Conservation (phyloP, 2,888 invertebrate species). For the Parthenolecanium corni region DNA sequence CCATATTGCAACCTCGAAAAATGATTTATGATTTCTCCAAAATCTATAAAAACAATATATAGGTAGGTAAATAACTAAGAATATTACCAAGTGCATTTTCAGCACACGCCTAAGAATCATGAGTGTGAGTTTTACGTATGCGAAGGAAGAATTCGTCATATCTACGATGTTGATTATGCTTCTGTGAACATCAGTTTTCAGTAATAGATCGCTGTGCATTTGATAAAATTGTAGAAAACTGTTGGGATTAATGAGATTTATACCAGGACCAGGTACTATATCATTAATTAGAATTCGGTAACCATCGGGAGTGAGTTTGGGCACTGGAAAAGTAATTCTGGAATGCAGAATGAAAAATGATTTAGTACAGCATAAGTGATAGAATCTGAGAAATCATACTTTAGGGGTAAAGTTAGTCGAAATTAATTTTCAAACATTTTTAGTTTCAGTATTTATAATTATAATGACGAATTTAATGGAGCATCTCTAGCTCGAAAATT, state of each 20-base stretch:
- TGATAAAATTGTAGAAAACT: not conserved
- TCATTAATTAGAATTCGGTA: constrained; percentile 31
- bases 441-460: too few relatives aligned
- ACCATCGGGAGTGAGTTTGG: constrained; percentile 32
- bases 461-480: too few relatives aligned
- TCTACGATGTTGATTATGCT: not conserved
- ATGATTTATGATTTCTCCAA: too few relatives aligned
- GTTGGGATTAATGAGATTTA: not conserved
- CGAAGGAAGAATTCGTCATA: not conserved
- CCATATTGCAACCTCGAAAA: too few relatives aligned
- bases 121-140: not conserved
- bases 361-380: not conserved
- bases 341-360: not conserved
- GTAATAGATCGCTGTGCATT: not conserved
- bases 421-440: too few relatives aligned
- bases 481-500: too few relatives aligned
- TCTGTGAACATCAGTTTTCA: not conserved
- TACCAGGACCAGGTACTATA: not conserved
- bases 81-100: not conserved
- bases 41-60: too few relatives aligned
- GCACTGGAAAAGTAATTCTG: constrained; percentile 32
- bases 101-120: not conserved
- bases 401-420: too few relatives aligned
- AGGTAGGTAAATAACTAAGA: too few relatives aligned
- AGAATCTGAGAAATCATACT: too few relatives aligned